Evolutionary conservation across 2,113 vertebrate species (phyloP), one percentile per base, ranked within the genome.

Genomic region (Gopherus evgoodei): DNA sequence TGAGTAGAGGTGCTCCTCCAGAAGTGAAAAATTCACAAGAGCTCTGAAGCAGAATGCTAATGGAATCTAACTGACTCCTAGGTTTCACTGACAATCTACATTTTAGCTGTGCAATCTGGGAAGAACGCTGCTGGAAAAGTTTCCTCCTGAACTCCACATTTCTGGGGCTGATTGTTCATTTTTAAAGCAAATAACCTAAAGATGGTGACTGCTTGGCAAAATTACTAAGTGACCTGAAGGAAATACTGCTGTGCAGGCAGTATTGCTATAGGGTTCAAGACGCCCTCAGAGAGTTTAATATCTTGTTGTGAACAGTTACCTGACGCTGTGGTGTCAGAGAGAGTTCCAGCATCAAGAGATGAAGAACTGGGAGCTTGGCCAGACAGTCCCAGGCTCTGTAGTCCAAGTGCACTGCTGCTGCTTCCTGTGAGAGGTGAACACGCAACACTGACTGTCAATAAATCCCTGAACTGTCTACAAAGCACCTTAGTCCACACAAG

Each of bases 271-370:
- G 93, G 91, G 89, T 78, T 95, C 92, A 78, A 62, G 50, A 80
- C 19, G 62, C 35, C 24, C 29, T 4, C 56, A n/a, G 81, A 76
- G 56, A 75, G 35, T 5, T 22, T 79, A 59, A 84, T 57, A 96
- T 78, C 95, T 97, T 2, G 91, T 97, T 97, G 97, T 97, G 97
- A 98, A 98, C 98, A 98, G 97, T 99, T 99, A 99, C 99, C 99
- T 99, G 99, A 99, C 97, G 99, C 99, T 35, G 99, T 99, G 83
- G 99, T 99, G 98, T 99, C 99, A 10, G 99, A 99, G 83, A 99
- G 98, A 0, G 99, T 99, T 90, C 99, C 99, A 2, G 99, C 99
- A 47, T 99, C 99, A 52, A 99, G 98, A 42, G 99, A 99, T 76
- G 99, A 99, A 86, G 99, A 99, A 97, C 99, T 99, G 96, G 99